A percentile compares a stretch with the other conserved stretches of the same genome.
phyloP scores from a whole-genome alignment of 1,140 invertebrate species.

The Cheumatopsyche charites region DNA sequence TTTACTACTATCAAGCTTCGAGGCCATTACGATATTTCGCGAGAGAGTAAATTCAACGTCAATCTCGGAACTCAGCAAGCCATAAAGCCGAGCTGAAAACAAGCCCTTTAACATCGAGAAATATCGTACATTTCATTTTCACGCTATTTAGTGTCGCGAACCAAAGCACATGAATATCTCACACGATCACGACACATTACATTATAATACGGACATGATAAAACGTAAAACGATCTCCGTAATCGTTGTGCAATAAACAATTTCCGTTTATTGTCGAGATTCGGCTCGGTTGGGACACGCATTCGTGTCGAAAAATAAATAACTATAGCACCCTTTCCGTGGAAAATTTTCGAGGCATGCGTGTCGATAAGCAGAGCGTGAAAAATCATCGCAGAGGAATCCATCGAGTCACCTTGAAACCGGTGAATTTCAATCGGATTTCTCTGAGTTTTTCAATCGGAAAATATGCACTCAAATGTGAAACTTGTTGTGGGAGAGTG shows the following conservation, averaged over 20 bases:
- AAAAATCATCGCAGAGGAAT: conserved; percentile 27
- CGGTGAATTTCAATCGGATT: conserved; percentile 32
- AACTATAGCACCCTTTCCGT: not conserved
- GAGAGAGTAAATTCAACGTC: conserved; percentile 1
- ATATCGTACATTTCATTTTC: too few relatives aligned
- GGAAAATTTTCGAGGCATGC: conserved; percentile 21
- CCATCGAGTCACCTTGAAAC: conserved; percentile 23
- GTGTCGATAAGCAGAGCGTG: conserved; percentile 26
- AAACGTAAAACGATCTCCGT: not conserved
- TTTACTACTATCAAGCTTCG: not conserved
- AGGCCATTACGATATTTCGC: not conserved
- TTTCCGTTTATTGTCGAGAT: too few relatives aligned
- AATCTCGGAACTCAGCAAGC: not conserved
- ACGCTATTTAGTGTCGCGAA: too few relatives aligned
- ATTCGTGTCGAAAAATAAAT: too few relatives aligned
- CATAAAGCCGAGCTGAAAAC: not conserved
- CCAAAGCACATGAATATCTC: too few relatives aligned
- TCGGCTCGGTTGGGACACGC: too few relatives aligned
- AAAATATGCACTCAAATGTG: conserved; percentile 35
- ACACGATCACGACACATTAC: not conserved
- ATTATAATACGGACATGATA: not conserved
- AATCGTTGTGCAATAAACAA: not conserved
- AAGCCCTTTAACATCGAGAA: not conserved
- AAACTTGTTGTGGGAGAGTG: conserved; percentile 28
- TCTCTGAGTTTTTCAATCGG: conserved; percentile 28